phyloP scores from a whole-genome alignment of 2,797 vertebrate species.

The Pelochelys cantorii region DNA sequence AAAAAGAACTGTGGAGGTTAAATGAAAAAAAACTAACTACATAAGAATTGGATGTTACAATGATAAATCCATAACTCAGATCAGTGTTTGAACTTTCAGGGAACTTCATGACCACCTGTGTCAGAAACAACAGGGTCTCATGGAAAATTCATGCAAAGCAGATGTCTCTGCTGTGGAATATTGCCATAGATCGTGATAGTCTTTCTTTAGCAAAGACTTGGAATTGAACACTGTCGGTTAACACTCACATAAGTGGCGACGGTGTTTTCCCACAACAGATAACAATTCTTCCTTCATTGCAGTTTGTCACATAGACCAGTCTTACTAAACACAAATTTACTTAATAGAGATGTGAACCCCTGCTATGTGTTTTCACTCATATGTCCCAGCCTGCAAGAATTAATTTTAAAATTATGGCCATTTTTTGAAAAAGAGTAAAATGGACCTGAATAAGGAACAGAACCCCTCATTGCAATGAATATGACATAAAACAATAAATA shows the following conservation, averaged over 20 bases:
- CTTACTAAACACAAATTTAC: background rate
- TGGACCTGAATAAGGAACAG: background rate
- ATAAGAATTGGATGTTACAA: background rate
- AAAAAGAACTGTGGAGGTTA: background rate
- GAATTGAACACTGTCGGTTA: background rate
- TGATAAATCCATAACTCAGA: background rate
- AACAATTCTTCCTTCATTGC: background rate
- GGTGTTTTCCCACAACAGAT: constrained; percentile 25
- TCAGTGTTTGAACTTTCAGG: background rate
- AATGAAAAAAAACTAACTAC: background rate
- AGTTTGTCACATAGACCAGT: background rate
- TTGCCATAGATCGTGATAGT: background rate
- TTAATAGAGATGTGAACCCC: background rate
- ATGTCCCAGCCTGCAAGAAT: background rate
- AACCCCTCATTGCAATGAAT: background rate
- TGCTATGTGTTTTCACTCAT: background rate
- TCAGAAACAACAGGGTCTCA: background rate
- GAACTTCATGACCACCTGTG: background rate
- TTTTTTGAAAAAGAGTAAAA: background rate
- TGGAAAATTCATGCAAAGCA: background rate
- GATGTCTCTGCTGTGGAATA: background rate
- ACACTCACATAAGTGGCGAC: background rate
- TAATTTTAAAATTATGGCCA: background rate
- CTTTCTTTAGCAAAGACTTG: background rate
- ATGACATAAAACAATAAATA: background rate